Evolutionary conservation across 2,797 vertebrate species (phyloP), one percentile per base, ranked within the genome.

Genomic region (Petrocephalus schoutedeni): DNA sequence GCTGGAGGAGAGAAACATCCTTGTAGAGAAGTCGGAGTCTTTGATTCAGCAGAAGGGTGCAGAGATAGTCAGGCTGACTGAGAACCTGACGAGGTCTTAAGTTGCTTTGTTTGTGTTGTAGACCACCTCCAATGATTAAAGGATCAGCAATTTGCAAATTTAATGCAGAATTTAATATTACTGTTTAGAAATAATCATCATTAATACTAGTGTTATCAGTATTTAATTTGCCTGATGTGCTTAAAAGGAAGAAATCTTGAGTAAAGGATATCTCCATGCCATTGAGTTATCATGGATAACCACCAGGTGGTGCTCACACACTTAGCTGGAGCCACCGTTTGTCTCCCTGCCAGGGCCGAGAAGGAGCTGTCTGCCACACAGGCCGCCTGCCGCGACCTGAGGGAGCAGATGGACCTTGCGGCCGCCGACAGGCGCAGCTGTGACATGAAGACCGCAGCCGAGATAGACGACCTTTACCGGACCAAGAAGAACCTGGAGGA

Each of bases 401-500:
- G 92, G 67, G 95, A 94, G 88, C 96, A 94, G 89, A 95, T 98
- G 71, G 95, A 92, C 89, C 95, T 94, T 90, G 93, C 95, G 90
- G 92, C 87, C 7, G 92, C 92, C 87, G 95, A 97, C 91, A 96
- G 94, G 90, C 95, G 98, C 28, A 96, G 90, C 89, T 93, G 92
- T 0, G 97, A 98, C 88, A 93, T 97, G 77, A 97, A 95, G 93
- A 94, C 96, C 32, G 91, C 96, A 2, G 97, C 98, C 19, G 97
- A 98, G 91, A 92, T 99, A 0, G 97, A 99, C 51, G 97, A 99
- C 91, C 96, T 99, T 87, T 97, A 96, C 7, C 96, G 96, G 90
- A 99, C 98, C 89, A 99, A 98, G 92, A 95, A 96, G 86, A 97
- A 98, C 93, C 94, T 99, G 85, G 98, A 98, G 91, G 98, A 99